phyloP scores from a whole-genome alignment of 2,113 vertebrate genomes.

The Pardalotus punctatus region DNA sequence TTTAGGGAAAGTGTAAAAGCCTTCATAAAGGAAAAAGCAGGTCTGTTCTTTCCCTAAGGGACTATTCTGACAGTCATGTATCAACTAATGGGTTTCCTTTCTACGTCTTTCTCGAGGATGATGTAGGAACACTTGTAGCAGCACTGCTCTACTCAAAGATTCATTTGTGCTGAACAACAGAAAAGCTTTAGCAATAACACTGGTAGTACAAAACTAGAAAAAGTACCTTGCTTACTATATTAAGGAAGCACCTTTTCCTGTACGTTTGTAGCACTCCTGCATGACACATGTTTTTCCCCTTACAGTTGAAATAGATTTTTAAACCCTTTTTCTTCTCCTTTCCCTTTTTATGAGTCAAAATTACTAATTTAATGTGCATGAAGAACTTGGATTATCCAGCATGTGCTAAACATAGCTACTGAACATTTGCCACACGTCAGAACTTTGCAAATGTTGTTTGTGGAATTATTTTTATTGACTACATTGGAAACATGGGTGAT shows the following conservation, averaged over 20 bases:
- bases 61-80: background rate
- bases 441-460: constrained; percentile 54
- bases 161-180: background rate
- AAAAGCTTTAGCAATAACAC: background rate
- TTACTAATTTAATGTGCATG: constrained; percentile 38
- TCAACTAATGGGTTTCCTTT: background rate
- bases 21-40: background rate
- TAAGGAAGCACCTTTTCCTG: background rate
- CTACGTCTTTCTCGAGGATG: background rate
- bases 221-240: background rate
- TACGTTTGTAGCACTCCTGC: background rate
- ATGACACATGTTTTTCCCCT: background rate
- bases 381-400: constrained; percentile 42
- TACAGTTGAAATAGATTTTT: background rate
- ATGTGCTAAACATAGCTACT: constrained; percentile 42
- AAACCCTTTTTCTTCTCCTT: background rate
- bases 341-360: constrained; percentile 40
- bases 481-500: constrained; percentile 24
- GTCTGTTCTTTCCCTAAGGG: background rate
- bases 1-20: background rate
- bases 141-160: background rate
- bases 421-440: constrained; percentile 54
- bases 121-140: background rate
- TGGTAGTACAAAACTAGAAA: background rate
- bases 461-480: constrained; percentile 60